Conservation (phyloP, 2,113 vertebrate genomes). For the Bostrychus sinensis region DNA sequence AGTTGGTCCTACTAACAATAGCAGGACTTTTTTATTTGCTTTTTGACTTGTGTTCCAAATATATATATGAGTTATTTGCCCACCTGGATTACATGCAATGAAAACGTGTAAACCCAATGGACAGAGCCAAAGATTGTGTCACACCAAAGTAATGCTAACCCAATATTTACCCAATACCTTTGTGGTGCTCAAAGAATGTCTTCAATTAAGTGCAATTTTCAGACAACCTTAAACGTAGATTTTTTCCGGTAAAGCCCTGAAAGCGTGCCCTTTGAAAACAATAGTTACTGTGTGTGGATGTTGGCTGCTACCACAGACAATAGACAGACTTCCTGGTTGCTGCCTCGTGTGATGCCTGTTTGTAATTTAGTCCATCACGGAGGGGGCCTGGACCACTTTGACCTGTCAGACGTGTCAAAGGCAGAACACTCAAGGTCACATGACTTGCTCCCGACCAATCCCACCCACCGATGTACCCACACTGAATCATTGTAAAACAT, state of each 20-base stretch:
- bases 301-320: background rate
- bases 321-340: constrained; percentile 8
- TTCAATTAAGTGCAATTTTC: background rate
- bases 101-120: background rate
- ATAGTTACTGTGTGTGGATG: background rate
- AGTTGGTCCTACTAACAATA: too few species aligned
- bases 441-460: background rate
- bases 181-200: background rate
- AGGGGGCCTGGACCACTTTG: background rate
- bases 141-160: background rate
- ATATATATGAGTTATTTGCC: too few species aligned
- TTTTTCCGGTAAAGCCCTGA: background rate
- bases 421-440: constrained; percentile 18
- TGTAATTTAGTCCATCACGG: constrained; percentile 3
- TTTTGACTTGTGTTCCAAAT: too few species aligned
- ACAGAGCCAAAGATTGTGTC: background rate
- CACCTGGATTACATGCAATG: background rate
- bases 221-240: background rate
- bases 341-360: constrained; percentile 14
- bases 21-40: too few species aligned
- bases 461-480: background rate
- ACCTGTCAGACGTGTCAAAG: constrained; percentile 6
- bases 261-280: background rate
- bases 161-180: background rate
- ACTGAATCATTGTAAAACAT: constrained; percentile 44